These are phyloP conservation scores for Diabrotica undecimpunctata DNA, from an alignment of 1,140 invertebrate species.

Conservation along the genomic window DNA sequence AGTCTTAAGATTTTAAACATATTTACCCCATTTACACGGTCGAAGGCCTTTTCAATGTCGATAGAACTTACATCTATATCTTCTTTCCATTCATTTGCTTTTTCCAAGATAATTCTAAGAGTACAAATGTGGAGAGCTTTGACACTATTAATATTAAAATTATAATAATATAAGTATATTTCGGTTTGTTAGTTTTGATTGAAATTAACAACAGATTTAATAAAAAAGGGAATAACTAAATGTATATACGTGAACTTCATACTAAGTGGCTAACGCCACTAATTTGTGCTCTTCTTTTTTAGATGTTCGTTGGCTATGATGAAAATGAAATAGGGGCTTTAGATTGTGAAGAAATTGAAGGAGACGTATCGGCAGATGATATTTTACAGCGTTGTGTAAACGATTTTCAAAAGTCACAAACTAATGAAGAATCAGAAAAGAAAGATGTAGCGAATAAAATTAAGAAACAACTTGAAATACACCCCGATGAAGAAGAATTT, in stretches of 20 bases:
- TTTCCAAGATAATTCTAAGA: too few species aligned
- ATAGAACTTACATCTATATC: too few species aligned
- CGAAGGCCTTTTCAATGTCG: too few species aligned
- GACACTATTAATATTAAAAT: too few species aligned
- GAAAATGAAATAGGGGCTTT: slow-evolving; percentile 86
- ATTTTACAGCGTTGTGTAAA: slow-evolving; percentile 62
- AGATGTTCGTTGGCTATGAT: slow-evolving; percentile 81
- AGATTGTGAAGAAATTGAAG: slow-evolving; percentile 87
- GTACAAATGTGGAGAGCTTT: too few species aligned
- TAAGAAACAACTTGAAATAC: slow-evolving; percentile 41
- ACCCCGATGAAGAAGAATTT: slow-evolving; percentile 51
- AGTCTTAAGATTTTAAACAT: too few species aligned
- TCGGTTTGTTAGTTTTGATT: too few species aligned
- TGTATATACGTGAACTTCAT: slow-evolving; percentile 20
- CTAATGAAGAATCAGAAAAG: slow-evolving; percentile 58
- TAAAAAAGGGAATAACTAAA: too few species aligned
- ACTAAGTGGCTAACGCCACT: neutral
- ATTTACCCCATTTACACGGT: too few species aligned
- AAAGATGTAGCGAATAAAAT: slow-evolving; percentile 25
- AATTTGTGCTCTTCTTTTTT: neutral
- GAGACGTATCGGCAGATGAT: slow-evolving; percentile 64
- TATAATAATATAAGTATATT: too few species aligned
- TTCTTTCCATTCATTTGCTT: too few species aligned
- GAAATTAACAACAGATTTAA: too few species aligned
- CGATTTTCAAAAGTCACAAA: slow-evolving; percentile 58